Conservation (phyloP, 2,888 invertebrate species). For the Xestoiulus laeticollis region DNA sequence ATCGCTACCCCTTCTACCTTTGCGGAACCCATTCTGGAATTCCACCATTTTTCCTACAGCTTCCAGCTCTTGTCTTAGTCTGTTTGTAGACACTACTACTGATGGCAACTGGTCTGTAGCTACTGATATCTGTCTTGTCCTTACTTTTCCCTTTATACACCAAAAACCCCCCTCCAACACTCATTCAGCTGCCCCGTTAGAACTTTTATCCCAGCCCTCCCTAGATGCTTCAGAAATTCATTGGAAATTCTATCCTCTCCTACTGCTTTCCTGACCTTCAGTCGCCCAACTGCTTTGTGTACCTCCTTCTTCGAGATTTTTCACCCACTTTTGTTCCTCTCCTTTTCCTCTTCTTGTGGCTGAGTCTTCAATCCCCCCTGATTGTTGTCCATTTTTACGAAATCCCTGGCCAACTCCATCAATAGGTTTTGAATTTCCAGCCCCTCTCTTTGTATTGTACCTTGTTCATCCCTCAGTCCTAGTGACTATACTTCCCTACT, state of each 20-base stretch:
- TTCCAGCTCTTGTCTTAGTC: neutral
- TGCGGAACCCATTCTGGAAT: neutral
- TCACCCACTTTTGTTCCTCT: neutral
- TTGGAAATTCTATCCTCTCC: neutral
- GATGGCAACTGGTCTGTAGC: neutral
- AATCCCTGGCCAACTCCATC: neutral
- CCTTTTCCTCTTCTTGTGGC: neutral
- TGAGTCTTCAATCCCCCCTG: too few species aligned
- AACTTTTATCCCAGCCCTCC: neutral
- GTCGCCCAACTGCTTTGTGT: neutral
- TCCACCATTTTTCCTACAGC: neutral
- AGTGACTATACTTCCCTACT: neutral
- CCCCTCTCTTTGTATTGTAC: neutral
- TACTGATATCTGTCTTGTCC: neutral
- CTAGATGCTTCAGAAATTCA: neutral
- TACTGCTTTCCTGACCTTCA: neutral
- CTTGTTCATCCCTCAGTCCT: neutral
- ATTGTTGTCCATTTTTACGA: neutral
- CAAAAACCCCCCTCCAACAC: neutral
- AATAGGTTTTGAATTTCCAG: too few species aligned
- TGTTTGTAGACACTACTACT: constrained; percentile 4
- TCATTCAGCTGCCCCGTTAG: neutral
- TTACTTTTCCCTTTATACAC: neutral
- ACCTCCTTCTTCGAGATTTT: neutral
- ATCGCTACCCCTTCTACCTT: neutral